phyloP scores from a whole-genome alignment of 2,113 vertebrate species.

The Apus apus region DNA sequence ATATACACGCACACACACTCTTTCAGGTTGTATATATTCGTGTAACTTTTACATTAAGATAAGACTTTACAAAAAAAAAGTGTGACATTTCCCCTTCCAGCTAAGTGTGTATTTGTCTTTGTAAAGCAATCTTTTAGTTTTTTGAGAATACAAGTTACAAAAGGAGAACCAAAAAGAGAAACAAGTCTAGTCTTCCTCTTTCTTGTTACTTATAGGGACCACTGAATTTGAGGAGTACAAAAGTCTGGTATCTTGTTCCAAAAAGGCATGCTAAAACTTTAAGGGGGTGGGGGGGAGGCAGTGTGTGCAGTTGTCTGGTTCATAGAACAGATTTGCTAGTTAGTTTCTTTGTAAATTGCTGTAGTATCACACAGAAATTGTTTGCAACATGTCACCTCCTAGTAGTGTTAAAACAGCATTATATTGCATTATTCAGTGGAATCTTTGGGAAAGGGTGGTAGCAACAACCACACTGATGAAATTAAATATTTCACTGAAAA shows the following conservation, averaged over 20 bases:
- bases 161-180: slow-evolving; percentile 14
- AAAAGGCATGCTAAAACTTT: not conserved
- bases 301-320: not conserved
- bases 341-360: not conserved
- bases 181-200: not conserved
- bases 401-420: not conserved
- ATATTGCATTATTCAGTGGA: slow-evolving; percentile 34
- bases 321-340: not conserved
- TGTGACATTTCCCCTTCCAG: slow-evolving; percentile 70
- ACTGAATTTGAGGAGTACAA: not conserved
- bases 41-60: slow-evolving; percentile 53
- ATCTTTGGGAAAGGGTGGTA: not conserved
- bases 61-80: slow-evolving; percentile 7
- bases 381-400: not conserved
- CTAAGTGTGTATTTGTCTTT: slow-evolving; percentile 76
- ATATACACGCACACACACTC: not conserved
- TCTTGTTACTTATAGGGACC: not conserved
- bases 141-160: slow-evolving; percentile 1
- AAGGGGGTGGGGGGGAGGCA: not conserved
- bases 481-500: slow-evolving; percentile 23
- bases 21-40: slow-evolving; percentile 50
- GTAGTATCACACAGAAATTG: not conserved
- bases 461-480: not conserved
- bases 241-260: not conserved
- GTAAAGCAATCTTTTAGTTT: slow-evolving; percentile 38